phyloP scores from a whole-genome alignment of 2,113 vertebrate genomes.

The Platysternon megacephalum region DNA sequence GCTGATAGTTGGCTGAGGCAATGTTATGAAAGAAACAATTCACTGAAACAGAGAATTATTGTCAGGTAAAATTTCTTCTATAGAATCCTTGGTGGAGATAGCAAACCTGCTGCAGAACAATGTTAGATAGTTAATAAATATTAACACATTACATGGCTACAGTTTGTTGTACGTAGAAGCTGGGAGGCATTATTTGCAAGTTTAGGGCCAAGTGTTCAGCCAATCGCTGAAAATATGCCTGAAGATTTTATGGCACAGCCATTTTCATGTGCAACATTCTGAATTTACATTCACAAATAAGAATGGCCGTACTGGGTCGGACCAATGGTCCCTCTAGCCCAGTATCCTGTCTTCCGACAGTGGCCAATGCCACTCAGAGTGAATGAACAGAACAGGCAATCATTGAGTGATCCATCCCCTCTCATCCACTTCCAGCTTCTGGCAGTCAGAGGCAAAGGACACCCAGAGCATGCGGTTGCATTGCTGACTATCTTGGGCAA shows the following conservation, averaged over 20 bases:
- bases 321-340: neutral
- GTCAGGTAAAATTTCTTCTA: slow-evolving; percentile 63
- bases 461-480: neutral
- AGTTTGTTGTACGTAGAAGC: rapidly evolving
- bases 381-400: neutral
- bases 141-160: neutral
- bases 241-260: neutral
- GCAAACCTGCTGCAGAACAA: neutral
- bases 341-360: neutral
- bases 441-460: neutral
- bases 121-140: neutral
- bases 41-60: slow-evolving; percentile 71
- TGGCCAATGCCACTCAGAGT: neutral
- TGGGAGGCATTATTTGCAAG: neutral
- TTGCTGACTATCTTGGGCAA: neutral
- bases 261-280: neutral
- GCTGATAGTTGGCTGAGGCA: slow-evolving; percentile 59
- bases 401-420: neutral
- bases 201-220: neutral
- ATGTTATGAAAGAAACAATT: slow-evolving; percentile 81
- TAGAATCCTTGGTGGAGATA: slow-evolving; percentile 29
- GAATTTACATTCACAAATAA: neutral
- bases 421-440: neutral
- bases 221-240: neutral
- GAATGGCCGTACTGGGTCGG: neutral